Evolutionary conservation across 2,888 invertebrate species (phyloP), one percentile per base, ranked within the genome.

Genomic region (Cinara cedri): DNA sequence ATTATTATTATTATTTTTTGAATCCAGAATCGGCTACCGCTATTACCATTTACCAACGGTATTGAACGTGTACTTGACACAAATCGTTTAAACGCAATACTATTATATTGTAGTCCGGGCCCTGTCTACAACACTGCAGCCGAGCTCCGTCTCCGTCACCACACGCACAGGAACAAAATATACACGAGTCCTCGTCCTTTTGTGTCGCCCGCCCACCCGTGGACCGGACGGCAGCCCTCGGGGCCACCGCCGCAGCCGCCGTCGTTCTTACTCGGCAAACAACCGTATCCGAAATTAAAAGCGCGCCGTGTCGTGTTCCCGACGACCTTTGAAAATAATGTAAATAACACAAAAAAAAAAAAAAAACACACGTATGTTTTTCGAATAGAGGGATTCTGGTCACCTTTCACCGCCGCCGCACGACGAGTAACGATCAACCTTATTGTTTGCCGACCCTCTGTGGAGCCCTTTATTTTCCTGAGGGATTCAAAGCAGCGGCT

Each of bases 211-310:
- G 0, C 9, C 10, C 8, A 13, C 44, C 21, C 42, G 34, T 42
- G 14, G 16, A n/a, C 44, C 55, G n/a, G 21, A 51, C 8, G 42
- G 24, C 16, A 57, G 71, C 71, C 71, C 71, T 72, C 44, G 21
- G 65, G 74, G 57, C 63, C 42, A 14, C 11, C 49, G 42, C 72
- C 19, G 57, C 63, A 21, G 19, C 11, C 49, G 42, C 72, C 19
- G 63, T 44, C 60, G n/a, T 57, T 6, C 21, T 54, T 81, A 55
- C 54, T 65, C 44, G 26, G 72, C 55, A 62, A 72, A 63, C 54
- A 81, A 65, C 24, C 72, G 57, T 81, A 65, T 72, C 42, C 63
- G 55, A 81, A 81, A 81, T 81, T 81, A 72, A 72, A 81, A 72
- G 49, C 72, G 54, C 78, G 34, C 54, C 63, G 51, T 44, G 46